Evolutionary conservation across 1,140 invertebrate genomes (phyloP).

Genomic region (Aphaenogaster ashmeadi): DNA sequence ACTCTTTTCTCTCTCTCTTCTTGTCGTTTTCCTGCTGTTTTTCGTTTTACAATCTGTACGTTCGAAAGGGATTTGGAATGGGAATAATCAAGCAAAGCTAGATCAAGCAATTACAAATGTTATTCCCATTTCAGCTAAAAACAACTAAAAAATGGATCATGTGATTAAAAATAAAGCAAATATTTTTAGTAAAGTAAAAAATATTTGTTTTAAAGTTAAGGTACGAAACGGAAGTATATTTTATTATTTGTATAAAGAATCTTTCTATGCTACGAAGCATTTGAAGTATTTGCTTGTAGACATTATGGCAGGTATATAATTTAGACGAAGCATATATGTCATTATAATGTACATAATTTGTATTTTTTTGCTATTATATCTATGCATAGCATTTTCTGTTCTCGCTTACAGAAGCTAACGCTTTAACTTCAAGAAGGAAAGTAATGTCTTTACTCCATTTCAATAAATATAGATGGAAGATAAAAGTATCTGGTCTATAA

Average conservation of each 20-base stretch:
- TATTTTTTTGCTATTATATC: neutral
- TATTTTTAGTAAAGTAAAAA: neutral
- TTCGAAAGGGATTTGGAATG: constrained; percentile 38
- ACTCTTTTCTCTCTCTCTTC: constrained; percentile 50
- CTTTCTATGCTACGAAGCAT: neutral
- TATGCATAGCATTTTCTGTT: neutral
- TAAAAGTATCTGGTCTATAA: neutral
- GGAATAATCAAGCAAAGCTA: constrained; percentile 17
- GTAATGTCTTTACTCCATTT: neutral
- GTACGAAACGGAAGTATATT: neutral
- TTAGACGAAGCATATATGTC: neutral
- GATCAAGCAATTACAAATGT: constrained; percentile 13
- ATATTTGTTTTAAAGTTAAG: neutral
- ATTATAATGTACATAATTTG: neutral
- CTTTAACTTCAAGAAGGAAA: neutral
- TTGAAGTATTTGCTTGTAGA: neutral
- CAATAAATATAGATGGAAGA: constrained; percentile 7
- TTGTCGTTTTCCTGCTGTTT: constrained; percentile 30
- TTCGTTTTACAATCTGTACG: constrained; percentile 34
- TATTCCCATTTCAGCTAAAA: neutral
- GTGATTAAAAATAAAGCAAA: neutral
- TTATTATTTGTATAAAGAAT: neutral
- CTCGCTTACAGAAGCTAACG: neutral
- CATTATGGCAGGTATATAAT: neutral
- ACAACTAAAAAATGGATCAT: neutral